These are phyloP conservation scores for Oophaga sylvatica DNA, from an alignment of 2,797 vertebrate species.

Conservation along the genomic window DNA sequence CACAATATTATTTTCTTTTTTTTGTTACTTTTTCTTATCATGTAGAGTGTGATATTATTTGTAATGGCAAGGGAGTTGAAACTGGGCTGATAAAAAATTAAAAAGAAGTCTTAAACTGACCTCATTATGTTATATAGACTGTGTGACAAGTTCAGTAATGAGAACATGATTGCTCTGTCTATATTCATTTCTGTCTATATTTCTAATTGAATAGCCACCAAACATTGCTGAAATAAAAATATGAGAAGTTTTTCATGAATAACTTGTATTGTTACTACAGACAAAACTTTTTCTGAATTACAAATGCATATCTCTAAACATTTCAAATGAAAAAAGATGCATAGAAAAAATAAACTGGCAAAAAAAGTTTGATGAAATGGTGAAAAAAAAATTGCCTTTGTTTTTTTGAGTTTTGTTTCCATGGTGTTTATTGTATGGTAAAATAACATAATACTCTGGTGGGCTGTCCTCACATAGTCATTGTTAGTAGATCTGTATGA, in stretches of 20 bases:
- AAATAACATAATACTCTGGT: no score
- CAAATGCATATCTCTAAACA: neutral
- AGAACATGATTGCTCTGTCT: neutral
- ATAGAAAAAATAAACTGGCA: neutral
- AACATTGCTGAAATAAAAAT: neutral
- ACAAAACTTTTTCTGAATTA: neutral
- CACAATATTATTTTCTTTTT: neutral
- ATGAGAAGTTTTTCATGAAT: neutral
- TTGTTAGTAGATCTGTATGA: neutral
- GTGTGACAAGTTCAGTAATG: conserved; percentile 3
- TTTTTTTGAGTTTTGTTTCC: no score
- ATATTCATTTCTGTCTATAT: neutral
- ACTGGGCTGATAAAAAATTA: neutral
- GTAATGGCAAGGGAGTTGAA: neutral
- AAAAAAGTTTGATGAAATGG: no score
- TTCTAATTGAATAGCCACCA: neutral
- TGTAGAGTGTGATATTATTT: neutral
- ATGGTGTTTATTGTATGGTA: no score
- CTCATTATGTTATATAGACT: neutral
- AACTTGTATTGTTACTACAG: neutral
- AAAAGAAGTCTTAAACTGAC: neutral
- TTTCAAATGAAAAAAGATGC: neutral
- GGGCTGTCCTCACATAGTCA: neutral
- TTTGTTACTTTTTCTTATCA: neutral
- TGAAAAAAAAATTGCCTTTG: no score